phyloP scores from a whole-genome alignment of 2,797 vertebrate species.

The Lacerta bilineata region DNA sequence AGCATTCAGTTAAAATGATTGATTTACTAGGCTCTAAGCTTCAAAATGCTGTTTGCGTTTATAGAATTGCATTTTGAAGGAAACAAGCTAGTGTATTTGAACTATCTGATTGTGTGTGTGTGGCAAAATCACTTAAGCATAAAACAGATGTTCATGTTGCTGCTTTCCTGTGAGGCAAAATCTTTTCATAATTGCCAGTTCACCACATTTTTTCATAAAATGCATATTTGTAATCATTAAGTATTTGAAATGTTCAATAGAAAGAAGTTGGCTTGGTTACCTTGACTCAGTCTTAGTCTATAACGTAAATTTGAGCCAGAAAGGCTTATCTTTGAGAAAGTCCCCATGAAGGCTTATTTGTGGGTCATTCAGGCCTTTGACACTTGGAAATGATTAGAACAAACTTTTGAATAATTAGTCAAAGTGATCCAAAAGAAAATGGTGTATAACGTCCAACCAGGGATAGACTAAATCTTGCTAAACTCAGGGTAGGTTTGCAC shows the following conservation, averaged over 20 bases:
- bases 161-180: slow-evolving; percentile 74
- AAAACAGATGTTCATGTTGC: slow-evolving; percentile 87
- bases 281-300: neutral
- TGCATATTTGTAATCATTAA: neutral
- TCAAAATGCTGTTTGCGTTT: slow-evolving; percentile 82
- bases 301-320: neutral
- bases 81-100: slow-evolving; percentile 88
- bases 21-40: slow-evolving; percentile 85
- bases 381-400: neutral
- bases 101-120: slow-evolving; percentile 83
- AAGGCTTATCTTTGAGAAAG: neutral
- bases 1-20: slow-evolving; percentile 94
- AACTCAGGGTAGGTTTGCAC: too few relatives aligned
- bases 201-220: slow-evolving; percentile 40
- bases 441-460: neutral
- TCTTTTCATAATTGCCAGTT: slow-evolving; percentile 63
- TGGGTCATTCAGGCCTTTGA: neutral
- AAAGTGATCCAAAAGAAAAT: neutral
- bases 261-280: neutral
- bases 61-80: slow-evolving; percentile 81
- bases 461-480: neutral
- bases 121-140: slow-evolving; percentile 76
- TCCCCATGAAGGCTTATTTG: neutral
- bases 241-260: neutral
- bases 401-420: neutral